phyloP scores from a whole-genome alignment of 2,888 invertebrate species.

The Drosophila vallismaia region DNA sequence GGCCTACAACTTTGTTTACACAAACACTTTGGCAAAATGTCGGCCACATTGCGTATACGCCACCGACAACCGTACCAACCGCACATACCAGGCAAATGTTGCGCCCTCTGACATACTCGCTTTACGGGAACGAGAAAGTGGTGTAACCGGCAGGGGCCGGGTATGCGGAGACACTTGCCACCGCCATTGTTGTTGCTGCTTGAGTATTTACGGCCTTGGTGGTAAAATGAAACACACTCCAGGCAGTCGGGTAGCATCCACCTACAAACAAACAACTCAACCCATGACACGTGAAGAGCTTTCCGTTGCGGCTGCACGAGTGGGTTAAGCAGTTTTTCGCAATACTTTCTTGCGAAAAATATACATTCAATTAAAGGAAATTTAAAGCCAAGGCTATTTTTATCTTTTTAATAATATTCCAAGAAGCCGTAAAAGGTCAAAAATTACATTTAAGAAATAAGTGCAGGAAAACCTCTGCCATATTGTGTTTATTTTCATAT shows the following conservation, averaged over 20 bases:
- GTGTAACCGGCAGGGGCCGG: background rate
- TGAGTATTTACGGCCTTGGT: constrained; percentile 70
- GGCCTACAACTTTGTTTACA: constrained; percentile 74
- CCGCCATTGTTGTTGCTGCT: constrained; percentile 30
- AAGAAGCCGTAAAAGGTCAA: background rate
- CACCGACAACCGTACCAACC: constrained; percentile 45
- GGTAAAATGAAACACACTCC: constrained; percentile 61
- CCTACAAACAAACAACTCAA: constrained; percentile 48
- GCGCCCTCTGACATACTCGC: constrained; percentile 60
- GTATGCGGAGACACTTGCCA: constrained; percentile 16
- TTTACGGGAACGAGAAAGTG: background rate
- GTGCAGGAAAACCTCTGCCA: background rate
- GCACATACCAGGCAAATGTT: constrained; percentile 55
- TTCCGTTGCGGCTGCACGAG: constrained; percentile 33
- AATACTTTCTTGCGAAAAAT: background rate
- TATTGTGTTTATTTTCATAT: too few species aligned
- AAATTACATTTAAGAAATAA: too few species aligned
- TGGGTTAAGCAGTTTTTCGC: constrained; percentile 9
- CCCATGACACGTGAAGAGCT: constrained; percentile 23
- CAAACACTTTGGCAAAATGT: constrained; percentile 71
- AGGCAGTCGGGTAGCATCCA: constrained; percentile 37
- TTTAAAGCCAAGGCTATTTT: background rate
- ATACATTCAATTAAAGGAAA: background rate
- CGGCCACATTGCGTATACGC: constrained; percentile 75
- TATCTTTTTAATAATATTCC: background rate